Evolutionary conservation across 2,797 vertebrate genomes (phyloP), one percentile per base, ranked within the genome.

Genomic region (Acanthurus tractus): DNA sequence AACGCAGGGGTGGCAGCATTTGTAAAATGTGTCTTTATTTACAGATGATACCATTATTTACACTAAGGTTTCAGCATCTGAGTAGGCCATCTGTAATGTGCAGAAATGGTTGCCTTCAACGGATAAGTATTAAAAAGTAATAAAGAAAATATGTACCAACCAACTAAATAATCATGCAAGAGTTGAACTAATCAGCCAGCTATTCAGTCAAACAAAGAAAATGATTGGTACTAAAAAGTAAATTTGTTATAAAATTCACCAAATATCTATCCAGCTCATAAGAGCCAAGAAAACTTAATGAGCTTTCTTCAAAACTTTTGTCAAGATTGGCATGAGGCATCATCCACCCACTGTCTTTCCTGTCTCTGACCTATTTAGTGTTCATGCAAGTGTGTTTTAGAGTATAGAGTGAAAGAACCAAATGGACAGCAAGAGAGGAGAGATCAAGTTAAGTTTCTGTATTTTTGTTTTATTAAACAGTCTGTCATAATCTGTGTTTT

Each of bases 291-390:
- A 57, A 56, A 67, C 34, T 36, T 69, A 52, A 55, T 40, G 29
- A 67, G 54, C 3, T 70, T 74, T 36, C 38, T 12, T 9, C 8
- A 67, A 64, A 67, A 17, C 22, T 44, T 6, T 56, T 14, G 17
- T 15, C 8, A 74, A 14, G 56, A 58, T 8, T 70, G 66, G 52
- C 23, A 50, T 52, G 3, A 45, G 18, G 62, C 74, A 58, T 81
- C 62, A 56, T 63, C 52, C 74, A 42, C 65, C 80, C 34, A 76
- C 71, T 57, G n/a, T 57, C 74, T 76, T 78, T 54, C 70, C 52
- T 70, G 36, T 48, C 45, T 80, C 45, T 85, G 82, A 74, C 74
- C 78, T 72, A 80, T 67, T 88, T 83, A 71, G 66, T 69, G 56
- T 67, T 61, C 53, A n/a, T 78, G 59, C 15, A 74, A 17, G 23